A percentile compares a stretch with the other conserved stretches of the same genome.
Conservation (phyloP, 1,140 invertebrate species). For the Bacillus rossius region DNA sequence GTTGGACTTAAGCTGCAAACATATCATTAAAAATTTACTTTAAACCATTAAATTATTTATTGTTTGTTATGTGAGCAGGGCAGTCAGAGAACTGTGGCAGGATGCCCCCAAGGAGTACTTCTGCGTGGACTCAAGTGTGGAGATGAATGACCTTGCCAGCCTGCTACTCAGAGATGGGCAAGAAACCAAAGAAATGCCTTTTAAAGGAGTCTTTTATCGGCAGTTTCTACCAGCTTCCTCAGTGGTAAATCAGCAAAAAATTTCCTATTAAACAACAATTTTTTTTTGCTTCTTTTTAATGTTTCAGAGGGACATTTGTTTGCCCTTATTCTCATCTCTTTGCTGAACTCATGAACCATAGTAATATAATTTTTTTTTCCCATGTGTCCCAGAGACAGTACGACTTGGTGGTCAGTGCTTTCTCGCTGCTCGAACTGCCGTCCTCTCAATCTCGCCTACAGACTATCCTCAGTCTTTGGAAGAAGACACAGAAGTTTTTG, state of each 20-base stretch:
- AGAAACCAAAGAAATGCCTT: constrained; percentile 48
- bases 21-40: constrained; percentile 5
- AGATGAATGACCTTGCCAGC: constrained; percentile 77
- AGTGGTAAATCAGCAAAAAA: neutral
- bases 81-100: constrained; percentile 63
- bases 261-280: neutral
- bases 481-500: constrained; percentile 75
- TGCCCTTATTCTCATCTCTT: too few species aligned
- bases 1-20: too few species aligned
- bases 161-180: constrained; percentile 59
- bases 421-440: constrained; percentile 74
- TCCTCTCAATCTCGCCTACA: constrained; percentile 58
- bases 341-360: too few species aligned
- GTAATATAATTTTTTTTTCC: neutral
- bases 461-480: constrained; percentile 73
- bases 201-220: constrained; percentile 61
- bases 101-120: constrained; percentile 70
- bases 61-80: constrained; percentile 47
- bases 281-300: neutral
- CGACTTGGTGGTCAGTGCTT: constrained; percentile 76
- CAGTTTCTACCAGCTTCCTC: constrained; percentile 71
- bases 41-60: neutral
- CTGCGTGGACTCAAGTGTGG: constrained; percentile 68
- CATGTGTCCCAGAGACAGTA: constrained; percentile 55
- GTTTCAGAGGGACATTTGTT: too few species aligned